Conservation (phyloP, 2,888 invertebrate species). For the Digitonthophagus gazella region DNA sequence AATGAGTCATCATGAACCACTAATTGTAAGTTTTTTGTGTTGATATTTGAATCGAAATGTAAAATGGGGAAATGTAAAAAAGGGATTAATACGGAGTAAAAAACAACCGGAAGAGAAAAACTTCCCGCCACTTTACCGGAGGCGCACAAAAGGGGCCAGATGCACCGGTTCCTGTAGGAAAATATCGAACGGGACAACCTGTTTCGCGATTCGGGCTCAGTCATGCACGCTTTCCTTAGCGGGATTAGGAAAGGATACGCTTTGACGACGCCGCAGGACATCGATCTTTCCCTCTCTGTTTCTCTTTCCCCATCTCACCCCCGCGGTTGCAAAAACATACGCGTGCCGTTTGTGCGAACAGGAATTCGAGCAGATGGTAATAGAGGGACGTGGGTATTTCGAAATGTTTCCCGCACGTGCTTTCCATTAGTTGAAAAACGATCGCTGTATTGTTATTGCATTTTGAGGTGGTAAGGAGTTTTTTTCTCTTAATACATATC, state of each 20-base stretch:
- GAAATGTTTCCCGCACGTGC: too few relatives aligned
- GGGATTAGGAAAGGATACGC: background rate
- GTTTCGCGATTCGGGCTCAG: slow-evolving; percentile 13
- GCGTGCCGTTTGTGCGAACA: too few relatives aligned
- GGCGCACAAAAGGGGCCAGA: slow-evolving; percentile 38
- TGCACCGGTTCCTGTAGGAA: slow-evolving; percentile 41
- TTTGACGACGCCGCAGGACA: background rate
- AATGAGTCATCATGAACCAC: background rate
- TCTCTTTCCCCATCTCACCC: background rate
- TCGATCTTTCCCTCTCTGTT: background rate
- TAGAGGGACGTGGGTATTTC: too few relatives aligned
- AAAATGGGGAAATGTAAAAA: background rate
- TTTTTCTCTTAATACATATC: too few relatives aligned
- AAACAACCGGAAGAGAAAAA: background rate
- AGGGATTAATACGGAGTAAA: background rate
- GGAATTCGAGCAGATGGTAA: too few relatives aligned
- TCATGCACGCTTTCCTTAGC: background rate
- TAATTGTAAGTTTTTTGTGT: background rate
- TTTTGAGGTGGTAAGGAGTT: too few relatives aligned
- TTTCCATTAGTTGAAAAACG: too few relatives aligned
- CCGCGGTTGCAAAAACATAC: background rate
- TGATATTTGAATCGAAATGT: background rate
- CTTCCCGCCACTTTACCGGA: slow-evolving; percentile 19
- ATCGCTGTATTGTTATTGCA: too few relatives aligned
- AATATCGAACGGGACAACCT: slow-evolving; percentile 37